Conservation (phyloP, 2,888 invertebrate species). For the Troides aeacus region DNA sequence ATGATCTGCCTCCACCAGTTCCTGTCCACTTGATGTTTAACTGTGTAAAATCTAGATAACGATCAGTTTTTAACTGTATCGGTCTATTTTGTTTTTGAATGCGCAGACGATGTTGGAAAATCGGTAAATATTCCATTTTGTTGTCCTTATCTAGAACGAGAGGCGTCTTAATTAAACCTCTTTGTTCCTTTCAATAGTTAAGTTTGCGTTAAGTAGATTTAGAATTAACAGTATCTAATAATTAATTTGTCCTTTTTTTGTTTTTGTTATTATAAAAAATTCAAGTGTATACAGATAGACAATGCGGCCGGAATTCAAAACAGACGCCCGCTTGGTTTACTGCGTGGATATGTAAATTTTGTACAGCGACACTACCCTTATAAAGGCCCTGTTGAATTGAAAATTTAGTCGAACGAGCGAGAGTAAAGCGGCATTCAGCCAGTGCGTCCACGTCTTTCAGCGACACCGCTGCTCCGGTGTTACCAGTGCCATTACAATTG, state of each 20-base stretch:
- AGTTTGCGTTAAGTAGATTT: too few relatives aligned
- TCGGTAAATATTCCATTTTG: too few relatives aligned
- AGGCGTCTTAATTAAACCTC: too few relatives aligned
- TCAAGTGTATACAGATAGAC: conserved; percentile 10
- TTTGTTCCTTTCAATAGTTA: too few relatives aligned
- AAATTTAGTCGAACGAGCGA: conserved; percentile 77
- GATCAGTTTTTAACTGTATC: too few relatives aligned
- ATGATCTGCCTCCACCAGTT: too few relatives aligned
- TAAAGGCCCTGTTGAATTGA: conserved; percentile 80
- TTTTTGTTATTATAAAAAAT: conserved; percentile 40
- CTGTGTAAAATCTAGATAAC: too few relatives aligned
- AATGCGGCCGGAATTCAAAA: conserved; percentile 70
- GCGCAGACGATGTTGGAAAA: too few relatives aligned
- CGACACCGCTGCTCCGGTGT: conserved; percentile 65
- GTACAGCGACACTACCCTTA: conserved; percentile 79
- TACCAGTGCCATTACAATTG: conserved; percentile 35
- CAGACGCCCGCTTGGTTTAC: conserved; percentile 73
- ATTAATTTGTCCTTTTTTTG: not conserved
- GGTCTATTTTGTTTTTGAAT: too few relatives aligned
- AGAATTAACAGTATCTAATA: too few relatives aligned
- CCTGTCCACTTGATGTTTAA: too few relatives aligned
- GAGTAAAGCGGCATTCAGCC: conserved; percentile 67
- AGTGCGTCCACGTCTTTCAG: conserved; percentile 77
- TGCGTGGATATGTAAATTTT: conserved; percentile 80
- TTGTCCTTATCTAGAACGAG: too few relatives aligned